Percentiles rank a stretch among this genome's conserved stretches.
These are phyloP conservation scores for Aleiodes sp. DNA, from an alignment of 1,140 invertebrate species.

Conservation along the genomic window DNA sequence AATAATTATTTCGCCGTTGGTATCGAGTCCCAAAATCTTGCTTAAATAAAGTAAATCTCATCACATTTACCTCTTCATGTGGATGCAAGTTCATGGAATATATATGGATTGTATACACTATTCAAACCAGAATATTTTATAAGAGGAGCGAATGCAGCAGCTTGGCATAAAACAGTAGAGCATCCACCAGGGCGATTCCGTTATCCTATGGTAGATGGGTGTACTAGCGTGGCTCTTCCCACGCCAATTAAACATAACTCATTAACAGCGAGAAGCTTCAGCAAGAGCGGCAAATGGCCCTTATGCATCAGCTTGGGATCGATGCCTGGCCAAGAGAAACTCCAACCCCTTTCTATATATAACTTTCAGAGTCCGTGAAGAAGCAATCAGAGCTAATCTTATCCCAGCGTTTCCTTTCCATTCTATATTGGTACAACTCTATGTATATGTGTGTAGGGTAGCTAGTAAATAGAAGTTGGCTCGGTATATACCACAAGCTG, in stretches of 20 bases:
- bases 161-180: background rate
- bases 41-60: too few relatives aligned
- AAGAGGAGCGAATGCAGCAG: background rate
- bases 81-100: constrained; percentile 8
- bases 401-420: constrained; percentile 34
- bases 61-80: too few relatives aligned
- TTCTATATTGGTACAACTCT: background rate
- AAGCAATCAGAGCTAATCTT: constrained; percentile 63
- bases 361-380: constrained; percentile 48
- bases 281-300: background rate
- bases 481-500: background rate
- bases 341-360: constrained; percentile 47
- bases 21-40: too few relatives aligned
- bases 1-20: too few relatives aligned
- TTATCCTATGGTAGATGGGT: constrained; percentile 52
- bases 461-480: background rate
- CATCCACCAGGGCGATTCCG: constrained; percentile 51
- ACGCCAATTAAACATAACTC: constrained; percentile 69
- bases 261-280: constrained; percentile 60
- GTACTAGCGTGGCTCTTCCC: constrained; percentile 58
- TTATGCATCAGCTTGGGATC: constrained; percentile 41
- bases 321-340: constrained; percentile 47
- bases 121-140: background rate
- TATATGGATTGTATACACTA: constrained; percentile 2
- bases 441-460: background rate